Percentiles rank a stretch among this genome's conserved stretches.
phyloP scores from a whole-genome alignment of 2,797 vertebrate genomes.

The Dipus sagitta region DNA sequence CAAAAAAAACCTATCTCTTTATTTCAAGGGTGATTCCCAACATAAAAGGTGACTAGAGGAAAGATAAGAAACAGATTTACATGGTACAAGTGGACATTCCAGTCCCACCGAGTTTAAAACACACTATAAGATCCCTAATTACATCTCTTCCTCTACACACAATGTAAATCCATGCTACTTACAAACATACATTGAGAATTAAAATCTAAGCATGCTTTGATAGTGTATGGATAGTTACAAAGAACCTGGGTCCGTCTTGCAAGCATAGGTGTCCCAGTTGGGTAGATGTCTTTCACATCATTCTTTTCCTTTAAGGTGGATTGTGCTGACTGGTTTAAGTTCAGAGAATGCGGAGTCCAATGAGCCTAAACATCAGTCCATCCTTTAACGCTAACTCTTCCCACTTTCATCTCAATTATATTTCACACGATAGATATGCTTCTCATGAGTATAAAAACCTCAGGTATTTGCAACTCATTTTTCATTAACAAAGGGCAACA shows the following conservation, averaged over 20 bases:
- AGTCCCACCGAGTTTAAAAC: background rate
- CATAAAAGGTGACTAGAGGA: background rate
- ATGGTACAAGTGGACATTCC: background rate
- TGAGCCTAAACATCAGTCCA: background rate
- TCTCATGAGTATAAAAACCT: background rate
- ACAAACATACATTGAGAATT: background rate
- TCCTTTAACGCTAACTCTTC: background rate
- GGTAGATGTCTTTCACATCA: background rate
- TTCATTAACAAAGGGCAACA: constrained; percentile 12
- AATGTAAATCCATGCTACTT: background rate
- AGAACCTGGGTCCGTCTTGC: background rate
- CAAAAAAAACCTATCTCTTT: background rate
- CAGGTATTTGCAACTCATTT: constrained; percentile 4
- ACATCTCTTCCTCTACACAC: background rate
- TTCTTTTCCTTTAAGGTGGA: background rate
- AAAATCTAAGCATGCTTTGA: no score
- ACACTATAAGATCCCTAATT: background rate
- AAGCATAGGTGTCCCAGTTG: background rate
- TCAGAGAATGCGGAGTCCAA: constrained; percentile 4
- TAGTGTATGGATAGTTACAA: background rate
- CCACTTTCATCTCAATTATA: background rate
- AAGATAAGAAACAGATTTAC: background rate
- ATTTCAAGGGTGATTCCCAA: background rate
- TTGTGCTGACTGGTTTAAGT: background rate
- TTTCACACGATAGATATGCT: background rate